Conservation (phyloP, 2,113 vertebrate species). For the Leptodactylus fuscus region DNA sequence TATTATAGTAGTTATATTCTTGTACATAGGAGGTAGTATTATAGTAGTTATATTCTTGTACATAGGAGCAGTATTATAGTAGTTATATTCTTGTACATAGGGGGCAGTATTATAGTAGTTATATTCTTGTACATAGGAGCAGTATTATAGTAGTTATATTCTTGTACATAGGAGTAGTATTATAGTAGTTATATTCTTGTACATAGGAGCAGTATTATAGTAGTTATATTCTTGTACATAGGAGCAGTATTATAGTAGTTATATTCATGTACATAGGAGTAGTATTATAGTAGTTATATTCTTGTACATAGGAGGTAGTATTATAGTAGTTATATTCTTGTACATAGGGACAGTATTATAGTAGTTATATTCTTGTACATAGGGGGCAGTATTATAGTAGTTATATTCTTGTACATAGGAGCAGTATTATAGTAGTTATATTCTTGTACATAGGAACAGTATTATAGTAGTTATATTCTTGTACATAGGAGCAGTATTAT, state of each 20-base stretch:
- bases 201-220: too few relatives aligned
- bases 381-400: too few relatives aligned
- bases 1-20: conserved; percentile 11
- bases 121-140: background rate
- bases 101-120: background rate
- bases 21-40: background rate
- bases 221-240: too few relatives aligned
- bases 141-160: background rate
- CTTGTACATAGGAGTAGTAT: background rate
- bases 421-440: background rate
- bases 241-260: too few relatives aligned
- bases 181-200: background rate
- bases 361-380: too few relatives aligned
- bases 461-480: background rate
- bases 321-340: too few relatives aligned
- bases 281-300: too few relatives aligned
- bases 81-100: background rate
- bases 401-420: background rate
- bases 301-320: too few relatives aligned
- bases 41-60: background rate
- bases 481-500: background rate
- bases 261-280: too few relatives aligned
- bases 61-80: background rate
- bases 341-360: too few relatives aligned
- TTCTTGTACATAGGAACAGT: background rate